Conservation (phyloP, 2,888 invertebrate genomes). For the Callimorpha dominula region DNA sequence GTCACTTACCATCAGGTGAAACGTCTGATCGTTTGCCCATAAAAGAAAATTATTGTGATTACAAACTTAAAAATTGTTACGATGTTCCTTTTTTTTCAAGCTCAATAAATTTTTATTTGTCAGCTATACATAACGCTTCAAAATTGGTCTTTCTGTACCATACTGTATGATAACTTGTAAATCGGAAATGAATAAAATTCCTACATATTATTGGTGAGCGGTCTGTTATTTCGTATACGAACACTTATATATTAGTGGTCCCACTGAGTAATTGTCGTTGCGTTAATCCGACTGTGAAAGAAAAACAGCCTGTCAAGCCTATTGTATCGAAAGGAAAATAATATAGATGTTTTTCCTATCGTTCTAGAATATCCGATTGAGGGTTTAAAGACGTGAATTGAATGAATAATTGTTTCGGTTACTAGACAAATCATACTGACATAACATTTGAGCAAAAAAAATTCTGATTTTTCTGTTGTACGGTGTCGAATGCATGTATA, state of each 20-base stretch:
- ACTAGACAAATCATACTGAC: neutral
- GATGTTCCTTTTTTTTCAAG: no score
- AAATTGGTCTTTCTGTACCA: no score
- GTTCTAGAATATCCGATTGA: neutral
- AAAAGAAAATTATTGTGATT: no score
- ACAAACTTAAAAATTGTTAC: no score
- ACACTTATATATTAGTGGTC: neutral
- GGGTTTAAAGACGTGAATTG: neutral
- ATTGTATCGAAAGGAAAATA: neutral
- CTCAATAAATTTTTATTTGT: no score
- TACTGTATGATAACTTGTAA: neutral
- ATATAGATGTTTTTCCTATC: conserved; percentile 1
- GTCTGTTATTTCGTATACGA: neutral
- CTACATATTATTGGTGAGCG: neutral
- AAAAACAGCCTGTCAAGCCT: neutral
- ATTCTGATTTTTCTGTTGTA: no score
- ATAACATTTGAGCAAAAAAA: no score
- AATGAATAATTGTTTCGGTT: neutral
- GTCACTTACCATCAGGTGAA: no score
- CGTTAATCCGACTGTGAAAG: neutral
- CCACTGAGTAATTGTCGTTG: neutral
- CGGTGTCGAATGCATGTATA: no score
- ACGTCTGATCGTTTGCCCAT: no score
- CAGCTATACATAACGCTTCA: no score
- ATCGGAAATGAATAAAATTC: neutral